Conservation (phyloP, 1,140 invertebrate species). For the Heliconius eleuchia region DNA sequence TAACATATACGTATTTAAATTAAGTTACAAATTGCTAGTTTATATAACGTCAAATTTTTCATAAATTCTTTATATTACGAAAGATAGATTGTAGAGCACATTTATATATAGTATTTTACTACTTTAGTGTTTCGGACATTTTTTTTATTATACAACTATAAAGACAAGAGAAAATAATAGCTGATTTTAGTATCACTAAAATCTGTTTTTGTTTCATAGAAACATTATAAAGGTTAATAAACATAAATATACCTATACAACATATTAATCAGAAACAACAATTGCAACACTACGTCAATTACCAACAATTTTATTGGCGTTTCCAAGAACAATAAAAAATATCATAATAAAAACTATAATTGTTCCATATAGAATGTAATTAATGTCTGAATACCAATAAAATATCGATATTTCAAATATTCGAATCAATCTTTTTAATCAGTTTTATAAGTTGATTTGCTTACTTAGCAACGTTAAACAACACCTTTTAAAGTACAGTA, state of each 20-base stretch:
- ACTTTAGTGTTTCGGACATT: too few species aligned
- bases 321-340: neutral
- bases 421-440: neutral
- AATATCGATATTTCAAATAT: slow-evolving; percentile 4
- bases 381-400: neutral
- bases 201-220: too few species aligned
- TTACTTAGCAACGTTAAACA: neutral
- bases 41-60: too few species aligned
- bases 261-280: neutral
- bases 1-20: too few species aligned
- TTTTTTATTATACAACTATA: too few species aligned
- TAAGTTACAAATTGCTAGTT: too few species aligned
- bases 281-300: neutral
- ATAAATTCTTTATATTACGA: too few species aligned
- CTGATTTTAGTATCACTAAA: too few species aligned
- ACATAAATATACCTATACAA: neutral
- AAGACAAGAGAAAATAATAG: too few species aligned
- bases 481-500: neutral
- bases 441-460: neutral
- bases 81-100: too few species aligned
- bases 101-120: too few species aligned
- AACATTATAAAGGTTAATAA: too few species aligned
- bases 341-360: neutral
- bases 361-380: neutral
- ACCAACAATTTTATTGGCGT: slow-evolving; percentile 6